These are phyloP conservation scores for Chalcosyrphus nemorum DNA, from an alignment of 2,888 invertebrate genomes.

Conservation along the genomic window DNA sequence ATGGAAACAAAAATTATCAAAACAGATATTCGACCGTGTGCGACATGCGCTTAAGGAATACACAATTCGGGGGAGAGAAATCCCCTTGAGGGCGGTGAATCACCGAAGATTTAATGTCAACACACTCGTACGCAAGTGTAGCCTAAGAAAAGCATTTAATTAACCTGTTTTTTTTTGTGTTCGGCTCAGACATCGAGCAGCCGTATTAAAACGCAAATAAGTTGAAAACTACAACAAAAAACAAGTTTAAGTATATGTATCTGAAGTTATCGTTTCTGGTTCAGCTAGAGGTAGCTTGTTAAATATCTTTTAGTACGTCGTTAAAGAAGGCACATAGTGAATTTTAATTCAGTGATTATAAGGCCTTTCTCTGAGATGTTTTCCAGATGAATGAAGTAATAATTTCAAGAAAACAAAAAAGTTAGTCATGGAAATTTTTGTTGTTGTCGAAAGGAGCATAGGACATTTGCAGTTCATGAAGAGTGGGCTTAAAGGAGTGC, in stretches of 20 bases:
- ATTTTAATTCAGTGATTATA: background rate
- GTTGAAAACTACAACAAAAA: background rate
- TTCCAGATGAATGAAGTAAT: background rate
- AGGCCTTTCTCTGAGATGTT: background rate
- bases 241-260: background rate
- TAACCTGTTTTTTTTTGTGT: conserved; percentile 14
- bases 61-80: conserved; percentile 7
- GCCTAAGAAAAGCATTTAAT: background rate
- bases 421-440: too few species aligned
- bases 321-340: background rate
- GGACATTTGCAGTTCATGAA: too few species aligned
- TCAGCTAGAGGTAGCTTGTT: background rate
- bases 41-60: conserved; percentile 5
- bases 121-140: conserved; percentile 4
- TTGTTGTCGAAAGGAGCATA: too few species aligned
- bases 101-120: conserved; percentile 31
- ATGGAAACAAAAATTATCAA: background rate
- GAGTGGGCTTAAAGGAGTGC: too few species aligned
- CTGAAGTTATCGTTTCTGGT: background rate
- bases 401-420: too few species aligned
- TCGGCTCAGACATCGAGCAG: conserved; percentile 5
- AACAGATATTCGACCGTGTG: background rate
- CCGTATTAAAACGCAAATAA: background rate
- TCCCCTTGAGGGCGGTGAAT: conserved; percentile 37
- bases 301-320: background rate